These are phyloP conservation scores for Dendrolimus punctatus DNA, from an alignment of 1,140 invertebrate species.

Conservation along the genomic window DNA sequence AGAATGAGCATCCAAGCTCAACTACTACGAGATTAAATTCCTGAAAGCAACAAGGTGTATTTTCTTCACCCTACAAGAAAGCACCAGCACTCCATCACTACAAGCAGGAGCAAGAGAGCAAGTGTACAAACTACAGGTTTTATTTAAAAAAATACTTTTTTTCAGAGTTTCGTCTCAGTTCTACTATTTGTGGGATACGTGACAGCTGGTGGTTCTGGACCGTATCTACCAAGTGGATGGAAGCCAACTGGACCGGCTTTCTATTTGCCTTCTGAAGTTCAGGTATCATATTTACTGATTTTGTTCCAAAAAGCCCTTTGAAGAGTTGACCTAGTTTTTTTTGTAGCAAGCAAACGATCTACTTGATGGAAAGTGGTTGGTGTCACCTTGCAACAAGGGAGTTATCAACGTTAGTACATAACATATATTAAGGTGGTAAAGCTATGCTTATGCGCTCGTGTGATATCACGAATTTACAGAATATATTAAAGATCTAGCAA, in stretches of 20 bases:
- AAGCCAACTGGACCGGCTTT: slow-evolving; percentile 52
- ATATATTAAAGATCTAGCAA: too few species aligned
- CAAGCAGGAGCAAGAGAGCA: not conserved
- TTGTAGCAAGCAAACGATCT: too few species aligned
- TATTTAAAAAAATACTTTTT: not conserved
- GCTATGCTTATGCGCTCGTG: too few species aligned
- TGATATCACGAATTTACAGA: too few species aligned
- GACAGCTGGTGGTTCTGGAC: slow-evolving; percentile 41
- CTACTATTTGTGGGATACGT: slow-evolving; percentile 29
- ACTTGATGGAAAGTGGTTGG: too few species aligned
- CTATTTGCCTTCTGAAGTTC: slow-evolving; percentile 42
- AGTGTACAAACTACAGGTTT: too few species aligned
- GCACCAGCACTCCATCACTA: not conserved
- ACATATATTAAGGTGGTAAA: not conserved
- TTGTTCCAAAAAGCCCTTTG: too few species aligned
- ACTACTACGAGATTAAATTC: too few species aligned
- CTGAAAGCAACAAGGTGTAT: too few species aligned
- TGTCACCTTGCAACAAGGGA: not conserved
- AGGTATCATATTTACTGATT: slow-evolving; percentile 20
- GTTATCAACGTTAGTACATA: not conserved
- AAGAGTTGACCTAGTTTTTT: too few species aligned
- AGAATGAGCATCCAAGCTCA: too few species aligned
- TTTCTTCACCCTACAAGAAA: too few species aligned
- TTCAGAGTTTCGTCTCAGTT: slow-evolving; percentile 34
- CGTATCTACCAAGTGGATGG: slow-evolving; percentile 55